A percentile compares a stretch with the other conserved stretches of the same genome.
Conservation (phyloP, 2,888 invertebrate genomes). For the Eueremaeus valkanovi region DNA sequence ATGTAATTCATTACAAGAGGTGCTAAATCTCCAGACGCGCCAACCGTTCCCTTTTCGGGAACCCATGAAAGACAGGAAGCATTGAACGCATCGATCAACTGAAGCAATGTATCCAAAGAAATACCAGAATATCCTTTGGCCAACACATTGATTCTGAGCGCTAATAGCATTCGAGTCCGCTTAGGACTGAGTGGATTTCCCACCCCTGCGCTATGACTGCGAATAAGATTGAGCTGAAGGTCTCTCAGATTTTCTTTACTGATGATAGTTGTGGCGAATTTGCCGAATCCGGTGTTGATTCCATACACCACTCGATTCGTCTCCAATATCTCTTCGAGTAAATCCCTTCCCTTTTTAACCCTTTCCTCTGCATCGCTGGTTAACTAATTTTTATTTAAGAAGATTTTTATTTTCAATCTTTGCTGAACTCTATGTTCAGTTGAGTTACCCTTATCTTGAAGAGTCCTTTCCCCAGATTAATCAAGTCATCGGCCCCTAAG, state of each 20-base stretch:
- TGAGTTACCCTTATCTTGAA: slow-evolving; percentile 38
- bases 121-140: slow-evolving; percentile 67
- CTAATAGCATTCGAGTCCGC: slow-evolving; percentile 61
- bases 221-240: slow-evolving; percentile 62
- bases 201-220: slow-evolving; percentile 63
- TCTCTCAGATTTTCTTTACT: slow-evolving; percentile 59
- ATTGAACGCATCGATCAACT: slow-evolving; percentile 63
- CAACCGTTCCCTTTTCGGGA: slow-evolving; percentile 66
- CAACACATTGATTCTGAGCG: slow-evolving; percentile 63
- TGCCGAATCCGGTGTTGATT: slow-evolving; percentile 66
- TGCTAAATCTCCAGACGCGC: slow-evolving; percentile 65
- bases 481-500: slow-evolving; percentile 59
- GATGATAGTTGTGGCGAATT: slow-evolving; percentile 61
- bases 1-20: slow-evolving; percentile 57
- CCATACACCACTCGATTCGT: slow-evolving; percentile 62
- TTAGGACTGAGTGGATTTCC: slow-evolving; percentile 61
- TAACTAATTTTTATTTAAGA: slow-evolving; percentile 52
- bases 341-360: slow-evolving; percentile 57
- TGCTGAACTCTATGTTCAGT: no score
- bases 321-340: slow-evolving; percentile 60
- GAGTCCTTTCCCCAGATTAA: slow-evolving; percentile 58
- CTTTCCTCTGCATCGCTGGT: slow-evolving; percentile 58
- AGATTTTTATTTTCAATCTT: background rate
- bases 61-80: slow-evolving; percentile 63
- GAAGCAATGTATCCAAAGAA: slow-evolving; percentile 58